Conservation (phyloP, 2,888 invertebrate species). For the Platycheirus rosarum region DNA sequence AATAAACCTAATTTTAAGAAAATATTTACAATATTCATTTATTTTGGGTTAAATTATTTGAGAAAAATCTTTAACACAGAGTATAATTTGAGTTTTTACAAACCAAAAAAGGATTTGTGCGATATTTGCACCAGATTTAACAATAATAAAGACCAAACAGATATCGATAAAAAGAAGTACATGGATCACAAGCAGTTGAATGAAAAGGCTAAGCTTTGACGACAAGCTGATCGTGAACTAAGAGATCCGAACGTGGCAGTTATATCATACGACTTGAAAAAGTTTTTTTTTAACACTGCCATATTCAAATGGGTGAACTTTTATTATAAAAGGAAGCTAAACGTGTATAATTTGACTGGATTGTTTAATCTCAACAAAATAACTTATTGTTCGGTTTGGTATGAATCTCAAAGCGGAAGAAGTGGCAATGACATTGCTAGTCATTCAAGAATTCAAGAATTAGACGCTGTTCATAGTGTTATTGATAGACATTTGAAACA, state of each 20-base stretch:
- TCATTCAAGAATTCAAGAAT: constrained; percentile 2
- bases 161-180: constrained; percentile 12
- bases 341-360: constrained; percentile 21
- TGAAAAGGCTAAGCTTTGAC: constrained; percentile 13
- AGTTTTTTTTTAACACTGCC: constrained; percentile 30
- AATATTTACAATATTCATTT: not conserved
- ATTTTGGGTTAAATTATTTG: not conserved
- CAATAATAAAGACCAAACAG: constrained; percentile 6
- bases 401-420: constrained; percentile 3
- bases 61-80: constrained; percentile 5
- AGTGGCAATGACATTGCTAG: constrained; percentile 20
- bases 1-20: not conserved
- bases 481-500: constrained; percentile 1
- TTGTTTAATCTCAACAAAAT: constrained; percentile 2
- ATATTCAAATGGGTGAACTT: constrained; percentile 19
- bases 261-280: constrained; percentile 33
- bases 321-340: constrained; percentile 34
- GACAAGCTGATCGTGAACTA: too few relatives aligned
- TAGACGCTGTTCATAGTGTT: not conserved
- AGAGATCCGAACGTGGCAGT: constrained; percentile 19
- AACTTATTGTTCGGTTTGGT: constrained; percentile 30
- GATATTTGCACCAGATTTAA: constrained; percentile 9
- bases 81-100: constrained; percentile 11
- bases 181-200: constrained; percentile 1
- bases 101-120: constrained; percentile 14